Percentiles rank a stretch among this genome's conserved stretches.
Conservation (phyloP, 1,140 invertebrate genomes). For the Pseudobourletiella spinata region DNA sequence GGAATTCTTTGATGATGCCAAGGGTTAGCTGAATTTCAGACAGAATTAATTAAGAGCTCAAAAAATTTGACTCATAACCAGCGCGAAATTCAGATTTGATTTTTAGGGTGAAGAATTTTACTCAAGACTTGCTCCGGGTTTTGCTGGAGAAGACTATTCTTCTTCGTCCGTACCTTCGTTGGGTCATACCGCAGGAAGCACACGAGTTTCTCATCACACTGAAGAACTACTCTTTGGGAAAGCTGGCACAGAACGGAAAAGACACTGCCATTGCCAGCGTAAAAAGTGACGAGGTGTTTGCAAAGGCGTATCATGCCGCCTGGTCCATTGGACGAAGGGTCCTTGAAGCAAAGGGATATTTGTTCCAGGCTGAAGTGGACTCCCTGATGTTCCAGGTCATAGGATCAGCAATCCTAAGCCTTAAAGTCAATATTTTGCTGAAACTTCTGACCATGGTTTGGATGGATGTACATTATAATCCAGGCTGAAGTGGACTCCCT, state of each 20-base stretch:
- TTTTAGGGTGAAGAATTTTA: no score
- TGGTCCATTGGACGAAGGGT: not conserved
- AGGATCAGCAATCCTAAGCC: no score
- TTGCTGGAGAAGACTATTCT: not conserved
- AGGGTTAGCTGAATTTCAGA: no score
- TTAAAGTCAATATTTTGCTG: not conserved
- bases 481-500: no score
- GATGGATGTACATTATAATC: no score
- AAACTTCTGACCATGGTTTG: not conserved
- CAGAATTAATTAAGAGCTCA: no score
- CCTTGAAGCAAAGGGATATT: not conserved
- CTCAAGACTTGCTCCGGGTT: no score
- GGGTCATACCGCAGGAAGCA: not conserved
- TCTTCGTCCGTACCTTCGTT: not conserved
- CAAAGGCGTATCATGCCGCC: not conserved
- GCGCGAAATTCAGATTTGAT: no score
- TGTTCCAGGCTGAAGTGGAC: not conserved
- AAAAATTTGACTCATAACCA: no score
- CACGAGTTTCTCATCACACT: not conserved
- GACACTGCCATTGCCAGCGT: not conserved
- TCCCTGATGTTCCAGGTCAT: not conserved
- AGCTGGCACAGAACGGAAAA: not conserved
- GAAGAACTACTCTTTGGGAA: not conserved
- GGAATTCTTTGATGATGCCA: not conserved
- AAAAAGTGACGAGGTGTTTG: not conserved